Conservation (phyloP, 1,140 invertebrate species). For the Formica exsecta region DNA sequence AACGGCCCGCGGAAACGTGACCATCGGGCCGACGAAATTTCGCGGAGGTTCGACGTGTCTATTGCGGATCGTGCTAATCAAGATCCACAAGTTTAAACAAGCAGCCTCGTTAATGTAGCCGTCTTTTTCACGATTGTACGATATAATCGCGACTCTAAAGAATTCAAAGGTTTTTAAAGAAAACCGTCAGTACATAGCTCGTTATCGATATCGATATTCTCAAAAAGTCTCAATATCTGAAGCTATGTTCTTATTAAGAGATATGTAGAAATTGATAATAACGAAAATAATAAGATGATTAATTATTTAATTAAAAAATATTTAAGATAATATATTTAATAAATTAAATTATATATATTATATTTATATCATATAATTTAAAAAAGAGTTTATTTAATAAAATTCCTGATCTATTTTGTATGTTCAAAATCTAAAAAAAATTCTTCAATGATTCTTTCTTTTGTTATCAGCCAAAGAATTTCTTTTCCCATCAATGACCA, state of each 20-base stretch:
- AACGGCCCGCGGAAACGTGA: conserved; percentile 46
- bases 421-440: neutral
- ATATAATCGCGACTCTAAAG: no score
- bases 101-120: conserved; percentile 4
- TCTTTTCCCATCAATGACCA: neutral
- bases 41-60: conserved; percentile 1
- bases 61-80: conserved; percentile 35
- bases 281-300: neutral
- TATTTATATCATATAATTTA: conserved; percentile 16
- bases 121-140: neutral
- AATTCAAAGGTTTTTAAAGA: neutral
- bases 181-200: neutral
- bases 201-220: neutral
- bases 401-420: neutral
- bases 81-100: conserved; percentile 26
- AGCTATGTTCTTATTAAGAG: neutral
- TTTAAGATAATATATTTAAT: neutral
- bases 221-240: neutral
- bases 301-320: conserved; percentile 12
- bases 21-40: conserved; percentile 48
- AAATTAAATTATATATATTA: neutral
- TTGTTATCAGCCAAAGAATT: neutral
- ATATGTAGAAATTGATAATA: neutral
- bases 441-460: neutral
- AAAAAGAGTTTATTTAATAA: neutral